These are phyloP conservation scores for Euclidia mi DNA, from an alignment of 2,888 invertebrate genomes.

Conservation along the genomic window DNA sequence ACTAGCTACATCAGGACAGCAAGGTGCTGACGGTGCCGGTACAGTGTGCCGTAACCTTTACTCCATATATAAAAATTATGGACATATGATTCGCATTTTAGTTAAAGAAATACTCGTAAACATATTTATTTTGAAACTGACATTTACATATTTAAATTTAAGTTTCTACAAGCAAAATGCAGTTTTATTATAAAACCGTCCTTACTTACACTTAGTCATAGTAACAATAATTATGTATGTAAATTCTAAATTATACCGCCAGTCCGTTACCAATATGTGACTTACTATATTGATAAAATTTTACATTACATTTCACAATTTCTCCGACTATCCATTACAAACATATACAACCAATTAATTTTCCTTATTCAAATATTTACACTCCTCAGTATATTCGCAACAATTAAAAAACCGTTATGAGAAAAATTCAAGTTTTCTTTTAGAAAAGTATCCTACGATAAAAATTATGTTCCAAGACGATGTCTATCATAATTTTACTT, in stretches of 20 bases:
- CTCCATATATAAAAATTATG: too few species aligned
- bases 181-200: too few species aligned
- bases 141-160: too few species aligned
- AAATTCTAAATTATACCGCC: background rate
- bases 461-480: slow-evolving; percentile 49
- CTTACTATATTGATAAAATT: slow-evolving; percentile 8
- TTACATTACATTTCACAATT: slow-evolving; percentile 29
- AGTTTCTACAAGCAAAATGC: too few species aligned
- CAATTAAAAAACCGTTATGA: slow-evolving; percentile 37
- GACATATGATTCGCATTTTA: too few species aligned
- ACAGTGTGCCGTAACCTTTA: too few species aligned
- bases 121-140: too few species aligned
- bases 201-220: background rate
- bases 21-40: too few species aligned
- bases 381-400: slow-evolving; percentile 41
- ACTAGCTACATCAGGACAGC: too few species aligned
- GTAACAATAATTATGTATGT: background rate
- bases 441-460: slow-evolving; percentile 62
- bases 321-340: slow-evolving; percentile 20
- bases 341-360: slow-evolving; percentile 40
- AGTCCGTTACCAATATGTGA: slow-evolving; percentile 3
- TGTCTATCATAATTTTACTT: slow-evolving; percentile 49
- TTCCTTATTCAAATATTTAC: slow-evolving; percentile 50
- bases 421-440: slow-evolving; percentile 55
- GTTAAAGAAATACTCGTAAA: too few species aligned